Conservation (phyloP, 2,888 invertebrate species). For the Muscina levida region DNA sequence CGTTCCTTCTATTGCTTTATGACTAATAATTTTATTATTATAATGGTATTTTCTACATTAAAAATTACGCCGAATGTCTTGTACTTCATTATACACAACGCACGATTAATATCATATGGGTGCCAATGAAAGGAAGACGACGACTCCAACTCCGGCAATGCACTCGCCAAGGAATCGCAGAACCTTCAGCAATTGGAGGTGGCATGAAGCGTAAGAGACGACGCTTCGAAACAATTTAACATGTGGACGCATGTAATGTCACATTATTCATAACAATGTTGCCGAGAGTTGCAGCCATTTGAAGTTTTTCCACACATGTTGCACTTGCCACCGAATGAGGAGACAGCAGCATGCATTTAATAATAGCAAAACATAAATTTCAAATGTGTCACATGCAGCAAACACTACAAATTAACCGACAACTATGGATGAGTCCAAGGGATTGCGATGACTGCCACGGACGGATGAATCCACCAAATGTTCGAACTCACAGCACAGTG, state of each 20-base stretch:
- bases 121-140: constrained; percentile 21
- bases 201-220: background rate
- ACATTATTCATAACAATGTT: constrained; percentile 52
- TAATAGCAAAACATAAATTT: constrained; percentile 57
- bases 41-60: constrained; percentile 32
- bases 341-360: constrained; percentile 38
- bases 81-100: constrained; percentile 52
- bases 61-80: constrained; percentile 30
- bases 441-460: constrained; percentile 23
- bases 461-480: background rate
- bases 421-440: constrained; percentile 46
- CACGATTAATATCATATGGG: constrained; percentile 59
- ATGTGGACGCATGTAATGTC: constrained; percentile 48
- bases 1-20: constrained; percentile 38
- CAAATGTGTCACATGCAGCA: constrained; percentile 55
- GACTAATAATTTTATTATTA: constrained; percentile 43
- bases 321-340: constrained; percentile 23
- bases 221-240: constrained; percentile 41
- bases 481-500: constrained; percentile 3
- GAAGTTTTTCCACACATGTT: constrained; percentile 37
- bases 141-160: constrained; percentile 3
- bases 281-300: constrained; percentile 34
- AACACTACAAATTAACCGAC: constrained; percentile 53
- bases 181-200: background rate
- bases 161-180: constrained; percentile 28